Conservation (phyloP, 1,140 invertebrate genomes). For the Neodiprion virginianus region DNA sequence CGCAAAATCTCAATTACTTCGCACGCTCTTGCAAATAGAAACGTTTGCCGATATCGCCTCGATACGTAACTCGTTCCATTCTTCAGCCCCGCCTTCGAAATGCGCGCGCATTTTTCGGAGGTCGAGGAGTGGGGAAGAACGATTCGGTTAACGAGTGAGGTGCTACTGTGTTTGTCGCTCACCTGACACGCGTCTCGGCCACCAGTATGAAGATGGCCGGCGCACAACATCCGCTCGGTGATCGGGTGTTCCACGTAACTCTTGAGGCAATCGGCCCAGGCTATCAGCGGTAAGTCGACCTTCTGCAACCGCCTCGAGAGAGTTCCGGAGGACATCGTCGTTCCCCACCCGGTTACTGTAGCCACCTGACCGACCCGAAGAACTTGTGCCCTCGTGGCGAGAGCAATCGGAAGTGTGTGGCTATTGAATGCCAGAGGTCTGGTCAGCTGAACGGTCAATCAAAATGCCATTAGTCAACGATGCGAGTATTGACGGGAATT, state of each 20-base stretch:
- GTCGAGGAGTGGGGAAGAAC: background rate
- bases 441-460: slow-evolving; percentile 38
- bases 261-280: slow-evolving; percentile 43
- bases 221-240: slow-evolving; percentile 66
- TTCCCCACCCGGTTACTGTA: slow-evolving; percentile 66
- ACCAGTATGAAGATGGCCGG: slow-evolving; percentile 65
- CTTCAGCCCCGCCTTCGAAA: too few relatives aligned
- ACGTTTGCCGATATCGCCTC: background rate
- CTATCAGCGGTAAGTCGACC: slow-evolving; percentile 56
- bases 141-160: background rate
- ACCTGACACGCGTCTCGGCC: slow-evolving; percentile 66
- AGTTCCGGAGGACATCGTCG: slow-evolving; percentile 46
- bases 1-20: slow-evolving; percentile 19
- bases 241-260: slow-evolving; percentile 52
- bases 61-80: background rate
- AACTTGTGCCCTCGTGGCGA: slow-evolving; percentile 37
- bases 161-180: slow-evolving; percentile 14
- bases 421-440: slow-evolving; percentile 32
- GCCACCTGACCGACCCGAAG: slow-evolving; percentile 46
- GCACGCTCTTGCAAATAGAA: background rate
- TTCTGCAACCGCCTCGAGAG: slow-evolving; percentile 58
- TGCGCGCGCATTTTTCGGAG: background rate
- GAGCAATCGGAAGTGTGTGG: slow-evolving; percentile 37
- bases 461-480: too few relatives aligned
- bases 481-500: too few relatives aligned